Base-by-base conservation (phyloP, 2,113 vertebrate species). In the Apus apus region DNA sequence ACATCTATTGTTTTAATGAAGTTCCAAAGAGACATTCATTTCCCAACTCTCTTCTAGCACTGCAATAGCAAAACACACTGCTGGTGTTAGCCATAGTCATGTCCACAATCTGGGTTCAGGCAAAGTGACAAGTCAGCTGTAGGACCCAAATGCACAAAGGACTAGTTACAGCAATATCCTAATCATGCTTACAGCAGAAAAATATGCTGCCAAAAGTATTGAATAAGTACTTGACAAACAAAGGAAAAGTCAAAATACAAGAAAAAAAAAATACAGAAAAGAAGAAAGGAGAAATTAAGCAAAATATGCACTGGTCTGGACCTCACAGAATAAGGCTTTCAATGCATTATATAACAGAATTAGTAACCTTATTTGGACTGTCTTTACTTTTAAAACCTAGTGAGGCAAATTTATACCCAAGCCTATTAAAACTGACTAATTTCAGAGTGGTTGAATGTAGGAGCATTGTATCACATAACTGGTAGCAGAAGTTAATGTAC, bases 1-100 rank as follows among this genome's bases (percentile, higher is more conserved):
- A 74, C 27, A 38, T 88, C 62, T 77, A 82, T 81, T 96, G 81
- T 89, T 95, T 93, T n/a, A 93, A 82, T 78, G 78, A 94, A 70
- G 38, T 66, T 96, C 56, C 80, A 93, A 57, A 88, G 58, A 58
- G 65, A 96, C 25, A 13, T 85, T 75, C 0, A 23, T 89, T 96
- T 95, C 76, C 62, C 73, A 93, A 68, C 61, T 67, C 80, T 38
- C 64, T 75, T 36, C 67, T 78, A 86, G 57, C 23, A 29, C 45
- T 77, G 79, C 72, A 93, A 76, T 87, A 96, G 70, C 36, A 87
- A 79, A 96, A 94, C 50, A 91, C 11, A 18, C 48, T 95, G 48
- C 83, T 94, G 56, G 57, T 96, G 64, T 87, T 79, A 58, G 64
- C 34, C 57, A 81, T 32, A 26, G 45, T 21, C 32, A 43, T 36